phyloP scores from a whole-genome alignment of 64 coral and sea anemone species.

The Stylophora pistillata region DNA sequence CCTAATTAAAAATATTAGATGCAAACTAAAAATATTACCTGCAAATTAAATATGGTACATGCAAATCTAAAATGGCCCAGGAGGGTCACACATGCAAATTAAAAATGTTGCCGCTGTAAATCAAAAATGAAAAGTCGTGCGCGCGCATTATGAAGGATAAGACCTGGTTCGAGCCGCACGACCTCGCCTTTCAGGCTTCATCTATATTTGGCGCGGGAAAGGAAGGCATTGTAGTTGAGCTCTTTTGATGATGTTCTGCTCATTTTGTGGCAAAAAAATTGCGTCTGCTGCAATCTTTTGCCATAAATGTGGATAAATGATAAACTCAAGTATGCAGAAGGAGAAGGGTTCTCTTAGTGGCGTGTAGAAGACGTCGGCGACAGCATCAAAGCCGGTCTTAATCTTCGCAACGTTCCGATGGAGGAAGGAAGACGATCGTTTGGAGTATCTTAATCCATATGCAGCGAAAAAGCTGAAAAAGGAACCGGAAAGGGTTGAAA shows the following conservation, averaged over 20 bases:
- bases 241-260: too few relatives aligned
- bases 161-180: conserved; percentile 3
- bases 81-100: too few relatives aligned
- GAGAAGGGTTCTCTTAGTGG: conserved; percentile 34
- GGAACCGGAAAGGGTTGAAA: conserved; percentile 23
- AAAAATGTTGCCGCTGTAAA: not conserved
- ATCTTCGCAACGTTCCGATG: conserved; percentile 15
- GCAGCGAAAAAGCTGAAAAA: conserved; percentile 39
- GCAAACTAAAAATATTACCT: too few relatives aligned
- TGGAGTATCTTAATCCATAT: conserved; percentile 32
- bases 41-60: too few relatives aligned
- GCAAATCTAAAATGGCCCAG: too few relatives aligned
- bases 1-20: too few relatives aligned
- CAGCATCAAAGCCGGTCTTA: not conserved
- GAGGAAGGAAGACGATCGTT: conserved; percentile 49
- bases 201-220: too few relatives aligned
- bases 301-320: too few relatives aligned
- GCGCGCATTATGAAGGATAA: not conserved
- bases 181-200: not conserved
- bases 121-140: not conserved
- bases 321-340: conserved; percentile 27
- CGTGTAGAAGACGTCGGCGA: not conserved
- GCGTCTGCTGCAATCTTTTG: too few relatives aligned
- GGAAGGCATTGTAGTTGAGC: too few relatives aligned
- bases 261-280: too few relatives aligned